phyloP scores from a whole-genome alignment of 2,113 vertebrate species.

The Gnathonemus echidnorhynchus region DNA sequence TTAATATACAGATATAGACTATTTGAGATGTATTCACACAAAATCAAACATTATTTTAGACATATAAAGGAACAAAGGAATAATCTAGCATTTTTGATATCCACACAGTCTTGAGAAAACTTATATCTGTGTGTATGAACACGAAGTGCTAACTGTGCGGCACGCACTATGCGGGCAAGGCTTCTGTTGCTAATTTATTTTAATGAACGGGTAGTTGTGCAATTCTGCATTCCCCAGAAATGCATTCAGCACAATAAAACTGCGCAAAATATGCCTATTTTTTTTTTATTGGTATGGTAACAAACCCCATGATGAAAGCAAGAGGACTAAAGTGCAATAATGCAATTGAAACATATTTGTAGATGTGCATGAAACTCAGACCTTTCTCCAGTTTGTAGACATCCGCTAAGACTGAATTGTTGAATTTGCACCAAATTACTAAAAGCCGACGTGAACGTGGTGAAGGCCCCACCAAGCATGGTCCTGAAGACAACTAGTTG shows the following conservation, averaged over 20 bases:
- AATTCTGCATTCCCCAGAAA: background rate
- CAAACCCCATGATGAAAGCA: background rate
- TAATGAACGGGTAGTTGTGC: conserved; percentile 19
- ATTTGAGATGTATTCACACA: background rate
- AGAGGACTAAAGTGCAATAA: background rate
- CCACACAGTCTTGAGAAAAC: background rate
- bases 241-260: background rate
- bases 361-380: background rate
- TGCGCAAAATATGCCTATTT: background rate
- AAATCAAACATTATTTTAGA: background rate
- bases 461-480: background rate
- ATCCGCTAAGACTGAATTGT: background rate
- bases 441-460: background rate
- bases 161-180: background rate
- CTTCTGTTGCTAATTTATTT: conserved; percentile 9
- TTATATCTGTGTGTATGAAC: background rate
- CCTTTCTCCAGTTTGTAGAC: background rate
- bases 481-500: background rate
- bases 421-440: background rate
- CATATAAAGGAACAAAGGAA: background rate
- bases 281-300: background rate
- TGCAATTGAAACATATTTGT: background rate
- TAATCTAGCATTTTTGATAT: background rate
- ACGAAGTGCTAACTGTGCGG: conserved; percentile 8
- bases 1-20: background rate